Evolutionary conservation across 2,113 vertebrate genomes (phyloP), one percentile per base, ranked within the genome.

Genomic region (Penelope pileata): DNA sequence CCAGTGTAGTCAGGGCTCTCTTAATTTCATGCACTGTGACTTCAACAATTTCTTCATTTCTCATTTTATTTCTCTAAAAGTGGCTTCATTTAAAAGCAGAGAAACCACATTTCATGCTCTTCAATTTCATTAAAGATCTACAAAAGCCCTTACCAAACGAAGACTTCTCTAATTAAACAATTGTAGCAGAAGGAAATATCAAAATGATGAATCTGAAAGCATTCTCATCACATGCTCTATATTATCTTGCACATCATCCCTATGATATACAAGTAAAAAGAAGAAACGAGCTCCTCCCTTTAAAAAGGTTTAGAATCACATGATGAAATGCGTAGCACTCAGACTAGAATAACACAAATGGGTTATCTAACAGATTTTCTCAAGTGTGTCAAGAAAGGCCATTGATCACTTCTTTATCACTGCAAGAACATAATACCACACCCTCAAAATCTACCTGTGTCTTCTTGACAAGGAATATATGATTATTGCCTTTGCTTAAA

Each of bases 11-110:
- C 88, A 86, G 92, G 96, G 76, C 90, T 97, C 95, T 97, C 97
- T 98, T 98, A 98, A 98, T 98, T 98, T 98, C 98, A 98, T 98
- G 98, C 98, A 97, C 98, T 98, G 94, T 98, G 97, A 96, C 97
- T 98, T 97, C 97, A 97, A 97, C 97, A 97, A 96, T 98, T 98
- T 97, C 96, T 97, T 97, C 96, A 76, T 97, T 98, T 98, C 97
- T 98, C 97, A 96, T 98, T 97, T 97, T 98, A 97, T 97, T 98
- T 98, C 93, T 97, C 95, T 97, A 97, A 97, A 97, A 98, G 96
- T 96, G 90, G 95, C 95, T 97, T 98, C 97, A 98, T 98, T 98
- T 98, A 96, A 97, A 98, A 97, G 96, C 95, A 96, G 97, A 84
- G 95, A 97, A 98, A 98, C 97, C 96, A 94, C 97, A 98, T 98